Evolutionary conservation across 2,113 vertebrate genomes (phyloP).

Genomic region (Cromileptes altivelis): DNA sequence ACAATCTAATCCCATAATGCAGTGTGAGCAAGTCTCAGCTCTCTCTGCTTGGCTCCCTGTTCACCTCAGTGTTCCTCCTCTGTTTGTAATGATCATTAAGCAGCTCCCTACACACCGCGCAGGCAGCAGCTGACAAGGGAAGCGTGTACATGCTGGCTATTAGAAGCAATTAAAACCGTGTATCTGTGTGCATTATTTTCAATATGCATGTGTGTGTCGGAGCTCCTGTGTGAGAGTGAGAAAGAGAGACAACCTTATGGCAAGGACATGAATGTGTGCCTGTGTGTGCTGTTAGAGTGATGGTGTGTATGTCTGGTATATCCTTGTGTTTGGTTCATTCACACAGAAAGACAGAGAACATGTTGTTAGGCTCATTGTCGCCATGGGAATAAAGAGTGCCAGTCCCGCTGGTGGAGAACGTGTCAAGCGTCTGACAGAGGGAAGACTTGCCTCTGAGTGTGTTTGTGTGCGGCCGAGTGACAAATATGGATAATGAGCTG

Average conservation of each 20-base stretch:
- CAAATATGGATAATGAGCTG: slow-evolving; percentile 66
- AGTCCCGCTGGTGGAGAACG: slow-evolving; percentile 43
- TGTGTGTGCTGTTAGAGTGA: neutral
- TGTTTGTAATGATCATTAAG: slow-evolving; percentile 53
- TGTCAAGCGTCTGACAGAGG: slow-evolving; percentile 53
- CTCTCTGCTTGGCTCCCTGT: slow-evolving; percentile 25
- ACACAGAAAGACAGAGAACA: neutral
- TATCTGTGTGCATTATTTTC: neutral
- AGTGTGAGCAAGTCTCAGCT: slow-evolving; percentile 6
- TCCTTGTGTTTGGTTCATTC: neutral
- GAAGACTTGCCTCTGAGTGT: slow-evolving; percentile 30
- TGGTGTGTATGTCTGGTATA: neutral
- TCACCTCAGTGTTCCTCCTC: slow-evolving; percentile 52
- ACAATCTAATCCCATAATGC: neutral
- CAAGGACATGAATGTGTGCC: neutral
- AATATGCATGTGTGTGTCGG: neutral
- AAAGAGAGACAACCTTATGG: neutral
- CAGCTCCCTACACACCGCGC: slow-evolving; percentile 43
- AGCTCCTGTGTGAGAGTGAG: neutral
- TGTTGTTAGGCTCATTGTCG: slow-evolving; percentile 36
- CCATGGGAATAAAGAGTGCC: slow-evolving; percentile 50
- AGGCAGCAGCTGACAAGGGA: slow-evolving; percentile 49
- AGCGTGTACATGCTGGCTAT: slow-evolving; percentile 48
- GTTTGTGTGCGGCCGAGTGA: slow-evolving; percentile 44
- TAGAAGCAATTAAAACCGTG: slow-evolving; percentile 56